Evolutionary conservation across 2,797 vertebrate genomes (phyloP), one percentile per base, ranked within the genome.

Genomic region (Phataginus tricuspis): DNA sequence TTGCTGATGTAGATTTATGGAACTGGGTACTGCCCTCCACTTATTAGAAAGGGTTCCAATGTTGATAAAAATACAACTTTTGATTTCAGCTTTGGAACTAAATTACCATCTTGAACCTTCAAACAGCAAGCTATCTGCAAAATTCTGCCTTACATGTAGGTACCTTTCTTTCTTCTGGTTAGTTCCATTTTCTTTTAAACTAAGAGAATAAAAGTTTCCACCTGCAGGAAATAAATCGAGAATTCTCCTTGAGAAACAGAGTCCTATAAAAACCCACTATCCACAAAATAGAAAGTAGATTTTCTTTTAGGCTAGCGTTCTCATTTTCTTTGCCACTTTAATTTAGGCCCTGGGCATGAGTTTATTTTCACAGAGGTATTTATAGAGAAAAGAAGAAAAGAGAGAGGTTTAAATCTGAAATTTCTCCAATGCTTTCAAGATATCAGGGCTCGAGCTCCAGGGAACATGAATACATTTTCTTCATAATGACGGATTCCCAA

Each of bases 311-410:
- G 84, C 68, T 75, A 64, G 82, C 94, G 97, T 88, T 96, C 96
- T 97, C 95, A 1, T 97, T 97, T 97, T 69, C 86, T 97, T 96
- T 93, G 80, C 71, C 96, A 96, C 89, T 96, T 95, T 97, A 97
- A 97, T 97, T 97, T 98, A 91, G 86, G 75, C 89, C 91, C 75
- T 75, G 77, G 10, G 75, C 78, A 96, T 92, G 88, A 96, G 79
- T 94, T 96, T 94, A 96, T 97, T 95, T 96, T 97, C 57, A 80
- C 96, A 97, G 72, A 95, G 82, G 23, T 97, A 97, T 97, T 98
- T 97, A 96, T 97, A 97, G 95, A 82, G 78, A 86, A 64, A 69
- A 94, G 82, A 51, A 71, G 69, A 84, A 86, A 93, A 93, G 25
- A 93, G 39, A 94, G n/a, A 94, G 68, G 13, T 80, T 95, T 91